A percentile compares a stretch with the other conserved stretches of the same genome.
Conservation (phyloP, 2,113 vertebrate genomes). For the Panthera leo region DNA sequence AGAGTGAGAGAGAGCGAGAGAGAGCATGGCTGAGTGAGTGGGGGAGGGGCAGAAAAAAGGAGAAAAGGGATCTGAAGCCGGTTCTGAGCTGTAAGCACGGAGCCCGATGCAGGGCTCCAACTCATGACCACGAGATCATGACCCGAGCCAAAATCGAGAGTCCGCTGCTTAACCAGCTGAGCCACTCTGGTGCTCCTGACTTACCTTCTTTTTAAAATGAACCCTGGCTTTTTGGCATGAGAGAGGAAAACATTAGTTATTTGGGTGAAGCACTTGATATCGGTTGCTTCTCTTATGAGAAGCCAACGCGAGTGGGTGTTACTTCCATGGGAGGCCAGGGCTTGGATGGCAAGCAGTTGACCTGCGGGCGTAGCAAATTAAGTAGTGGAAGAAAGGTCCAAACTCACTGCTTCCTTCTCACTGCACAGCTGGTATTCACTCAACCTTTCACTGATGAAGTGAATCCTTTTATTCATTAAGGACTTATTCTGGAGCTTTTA, state of each 20-base stretch:
- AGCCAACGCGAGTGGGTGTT: not conserved
- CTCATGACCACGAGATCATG: no score
- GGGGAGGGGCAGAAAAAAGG: no score
- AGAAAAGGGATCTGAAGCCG: no score
- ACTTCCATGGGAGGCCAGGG: not conserved
- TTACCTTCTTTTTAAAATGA: not conserved
- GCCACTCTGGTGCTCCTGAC: no score
- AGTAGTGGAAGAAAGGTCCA: not conserved
- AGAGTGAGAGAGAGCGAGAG: no score
- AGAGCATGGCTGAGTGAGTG: no score
- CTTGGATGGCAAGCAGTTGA: not conserved
- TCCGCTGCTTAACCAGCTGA: no score
- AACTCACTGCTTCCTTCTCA: not conserved
- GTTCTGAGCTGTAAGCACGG: no score
- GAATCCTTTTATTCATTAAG: not conserved
- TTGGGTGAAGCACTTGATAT: not conserved
- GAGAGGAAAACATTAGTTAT: not conserved
- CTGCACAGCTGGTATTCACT: not conserved
- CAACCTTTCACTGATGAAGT: not conserved
- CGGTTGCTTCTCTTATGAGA: not conserved
- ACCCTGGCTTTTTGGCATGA: not conserved
- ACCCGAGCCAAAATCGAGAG: no score
- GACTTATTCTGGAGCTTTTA: not conserved
- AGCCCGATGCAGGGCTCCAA: no score
- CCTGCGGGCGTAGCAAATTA: not conserved